These are phyloP conservation scores for Drosophila malerkotliana DNA, from an alignment of 1,140 invertebrate genomes.

Conservation along the genomic window DNA sequence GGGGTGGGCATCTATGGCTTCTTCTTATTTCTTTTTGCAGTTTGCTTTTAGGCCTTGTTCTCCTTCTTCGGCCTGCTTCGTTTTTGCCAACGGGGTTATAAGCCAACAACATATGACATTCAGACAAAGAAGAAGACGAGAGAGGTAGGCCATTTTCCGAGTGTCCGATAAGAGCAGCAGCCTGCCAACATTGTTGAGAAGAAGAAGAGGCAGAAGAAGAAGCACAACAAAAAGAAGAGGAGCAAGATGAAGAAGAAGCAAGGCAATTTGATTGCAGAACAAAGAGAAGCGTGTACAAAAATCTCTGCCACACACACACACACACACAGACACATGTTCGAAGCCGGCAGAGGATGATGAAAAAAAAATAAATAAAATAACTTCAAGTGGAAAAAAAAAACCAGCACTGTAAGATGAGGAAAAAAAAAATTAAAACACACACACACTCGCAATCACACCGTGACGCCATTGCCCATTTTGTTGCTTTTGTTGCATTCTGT, in stretches of 20 bases:
- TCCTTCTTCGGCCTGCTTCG: background rate
- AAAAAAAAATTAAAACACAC: constrained; percentile 4
- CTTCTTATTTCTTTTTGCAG: constrained; percentile 6
- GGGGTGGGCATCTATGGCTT: constrained; percentile 46
- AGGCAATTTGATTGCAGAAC: constrained; percentile 45
- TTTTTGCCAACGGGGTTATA: constrained; percentile 19
- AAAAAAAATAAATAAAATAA: constrained; percentile 45
- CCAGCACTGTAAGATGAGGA: constrained; percentile 1
- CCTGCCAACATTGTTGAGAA: constrained; percentile 21
- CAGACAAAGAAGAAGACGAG: constrained; percentile 26
- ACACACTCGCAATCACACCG: constrained; percentile 10
- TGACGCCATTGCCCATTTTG: constrained; percentile 33
- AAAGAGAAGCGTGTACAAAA: constrained; percentile 55
- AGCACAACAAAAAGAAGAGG: background rate
- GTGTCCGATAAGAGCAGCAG: constrained; percentile 47
- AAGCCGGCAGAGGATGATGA: constrained; percentile 12
- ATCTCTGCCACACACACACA: constrained; percentile 46
- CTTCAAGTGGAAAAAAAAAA: constrained; percentile 48
- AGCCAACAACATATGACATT: constrained; percentile 32
- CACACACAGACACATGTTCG: constrained; percentile 18
- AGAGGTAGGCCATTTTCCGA: constrained; percentile 41
- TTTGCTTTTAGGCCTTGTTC: constrained; percentile 6
- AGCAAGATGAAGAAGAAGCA: constrained; percentile 11
- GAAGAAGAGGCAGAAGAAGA: constrained; percentile 6
- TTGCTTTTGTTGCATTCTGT: constrained; percentile 16